These are phyloP conservation scores for Papilio polytes DNA, from an alignment of 1,140 invertebrate genomes.

Conservation along the genomic window DNA sequence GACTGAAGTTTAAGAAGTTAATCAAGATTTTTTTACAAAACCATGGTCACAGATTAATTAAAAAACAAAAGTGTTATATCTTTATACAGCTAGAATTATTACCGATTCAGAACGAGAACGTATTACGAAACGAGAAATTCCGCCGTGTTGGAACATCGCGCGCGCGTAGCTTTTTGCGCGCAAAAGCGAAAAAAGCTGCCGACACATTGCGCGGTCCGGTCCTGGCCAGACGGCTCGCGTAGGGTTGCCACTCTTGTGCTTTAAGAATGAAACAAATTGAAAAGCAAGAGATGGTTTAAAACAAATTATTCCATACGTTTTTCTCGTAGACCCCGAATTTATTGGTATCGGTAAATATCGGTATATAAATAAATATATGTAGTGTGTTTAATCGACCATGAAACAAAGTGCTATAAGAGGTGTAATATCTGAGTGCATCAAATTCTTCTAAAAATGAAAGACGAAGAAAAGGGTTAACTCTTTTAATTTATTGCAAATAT, in stretches of 20 bases:
- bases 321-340: no score
- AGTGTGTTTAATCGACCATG: no score
- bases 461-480: no score
- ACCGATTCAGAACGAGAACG: slow-evolving; percentile 25
- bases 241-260: not conserved
- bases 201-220: slow-evolving; percentile 34
- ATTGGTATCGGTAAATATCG: no score
- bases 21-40: not conserved
- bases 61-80: slow-evolving; percentile 22
- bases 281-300: not conserved
- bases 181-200: slow-evolving; percentile 39
- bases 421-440: no score
- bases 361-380: no score
- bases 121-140: slow-evolving; percentile 39
- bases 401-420: no score
- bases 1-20: not conserved
- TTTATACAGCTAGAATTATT: slow-evolving; percentile 24
- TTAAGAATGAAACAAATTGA: not conserved
- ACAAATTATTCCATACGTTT: no score
- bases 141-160: slow-evolving; percentile 13
- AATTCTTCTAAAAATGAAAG: no score
- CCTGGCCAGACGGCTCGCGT: slow-evolving; percentile 43
- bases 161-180: slow-evolving; percentile 35
- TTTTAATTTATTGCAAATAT: no score
- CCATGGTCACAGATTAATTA: slow-evolving; percentile 20